A percentile compares a stretch with the other conserved stretches of the same genome.
These are phyloP conservation scores for Otis tarda DNA, from an alignment of 2,113 vertebrate species.

Conservation along the genomic window DNA sequence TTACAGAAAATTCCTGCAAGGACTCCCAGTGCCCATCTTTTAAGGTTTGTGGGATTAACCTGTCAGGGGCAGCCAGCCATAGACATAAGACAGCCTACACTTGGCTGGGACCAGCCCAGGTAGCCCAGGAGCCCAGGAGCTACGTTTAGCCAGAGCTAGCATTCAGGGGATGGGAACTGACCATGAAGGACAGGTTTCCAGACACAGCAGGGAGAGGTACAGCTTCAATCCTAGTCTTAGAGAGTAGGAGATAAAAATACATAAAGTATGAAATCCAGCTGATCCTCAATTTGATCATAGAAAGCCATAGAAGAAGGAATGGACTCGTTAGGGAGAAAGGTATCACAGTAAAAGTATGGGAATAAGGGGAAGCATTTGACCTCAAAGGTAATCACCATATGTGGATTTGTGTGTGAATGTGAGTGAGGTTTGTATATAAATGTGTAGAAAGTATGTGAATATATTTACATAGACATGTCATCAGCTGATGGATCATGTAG, in stretches of 20 bases:
- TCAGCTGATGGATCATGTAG: constrained; percentile 38
- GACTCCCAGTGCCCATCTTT: neutral
- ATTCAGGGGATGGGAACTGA: neutral
- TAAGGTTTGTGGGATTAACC: neutral
- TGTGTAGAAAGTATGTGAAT: neutral
- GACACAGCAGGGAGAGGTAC: neutral
- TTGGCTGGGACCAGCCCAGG: neutral
- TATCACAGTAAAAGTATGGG: neutral
- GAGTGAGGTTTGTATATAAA: neutral
- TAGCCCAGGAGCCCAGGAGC: neutral
- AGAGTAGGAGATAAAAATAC: neutral
- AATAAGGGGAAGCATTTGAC: neutral
- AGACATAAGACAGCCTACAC: neutral
- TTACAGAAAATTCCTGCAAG: neutral
- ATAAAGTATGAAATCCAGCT: neutral
- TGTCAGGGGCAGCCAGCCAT: neutral
- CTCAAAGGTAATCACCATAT: neutral
- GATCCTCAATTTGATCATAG: neutral
- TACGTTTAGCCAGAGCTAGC: neutral
- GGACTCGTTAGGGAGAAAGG: neutral
- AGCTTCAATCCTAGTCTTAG: neutral
- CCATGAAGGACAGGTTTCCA: neutral
- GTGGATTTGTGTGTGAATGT: constrained; percentile 19
- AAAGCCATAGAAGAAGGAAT: neutral
- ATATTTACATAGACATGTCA: constrained; percentile 10